phyloP scores from a whole-genome alignment of 2,888 invertebrate species.

The Deroplatys truncata region DNA sequence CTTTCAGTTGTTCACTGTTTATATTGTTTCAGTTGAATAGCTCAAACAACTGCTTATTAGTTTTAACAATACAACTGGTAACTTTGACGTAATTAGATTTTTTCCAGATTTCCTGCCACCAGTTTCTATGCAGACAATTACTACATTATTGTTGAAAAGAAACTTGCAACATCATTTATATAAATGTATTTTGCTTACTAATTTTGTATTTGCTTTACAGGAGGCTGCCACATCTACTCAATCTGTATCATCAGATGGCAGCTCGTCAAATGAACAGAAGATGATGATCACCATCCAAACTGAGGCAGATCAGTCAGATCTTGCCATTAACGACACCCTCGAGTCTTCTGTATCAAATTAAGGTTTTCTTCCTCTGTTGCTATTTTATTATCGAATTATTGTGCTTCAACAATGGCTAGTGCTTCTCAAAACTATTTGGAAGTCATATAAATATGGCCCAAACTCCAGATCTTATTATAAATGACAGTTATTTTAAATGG shows the following conservation, averaged over 20 bases:
- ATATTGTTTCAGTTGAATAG: too few relatives aligned
- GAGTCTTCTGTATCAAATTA: constrained; percentile 29
- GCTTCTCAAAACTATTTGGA: neutral
- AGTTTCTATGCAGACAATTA: too few relatives aligned
- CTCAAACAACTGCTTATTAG: too few relatives aligned
- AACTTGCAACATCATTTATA: too few relatives aligned
- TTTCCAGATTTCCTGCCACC: too few relatives aligned
- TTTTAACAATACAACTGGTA: too few relatives aligned
- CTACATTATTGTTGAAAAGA: too few relatives aligned
- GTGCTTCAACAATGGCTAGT: neutral
- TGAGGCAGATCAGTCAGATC: constrained; percentile 54
- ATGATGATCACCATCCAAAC: constrained; percentile 71
- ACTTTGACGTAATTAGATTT: too few relatives aligned
- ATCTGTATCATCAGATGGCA: constrained; percentile 64
- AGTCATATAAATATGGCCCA: neutral
- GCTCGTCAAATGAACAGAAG: constrained; percentile 67
- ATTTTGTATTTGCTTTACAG: constrained; percentile 42
- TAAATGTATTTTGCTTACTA: too few relatives aligned
- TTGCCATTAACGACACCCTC: constrained; percentile 36
- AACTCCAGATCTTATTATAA: too few relatives aligned
- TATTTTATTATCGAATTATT: neutral
- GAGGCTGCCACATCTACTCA: constrained; percentile 72
- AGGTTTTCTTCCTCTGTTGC: neutral
- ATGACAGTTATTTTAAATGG: too few relatives aligned
- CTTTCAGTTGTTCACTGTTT: too few relatives aligned